Base-by-base conservation (phyloP, 2,113 vertebrate species). In the Peromyscus californicus region DNA sequence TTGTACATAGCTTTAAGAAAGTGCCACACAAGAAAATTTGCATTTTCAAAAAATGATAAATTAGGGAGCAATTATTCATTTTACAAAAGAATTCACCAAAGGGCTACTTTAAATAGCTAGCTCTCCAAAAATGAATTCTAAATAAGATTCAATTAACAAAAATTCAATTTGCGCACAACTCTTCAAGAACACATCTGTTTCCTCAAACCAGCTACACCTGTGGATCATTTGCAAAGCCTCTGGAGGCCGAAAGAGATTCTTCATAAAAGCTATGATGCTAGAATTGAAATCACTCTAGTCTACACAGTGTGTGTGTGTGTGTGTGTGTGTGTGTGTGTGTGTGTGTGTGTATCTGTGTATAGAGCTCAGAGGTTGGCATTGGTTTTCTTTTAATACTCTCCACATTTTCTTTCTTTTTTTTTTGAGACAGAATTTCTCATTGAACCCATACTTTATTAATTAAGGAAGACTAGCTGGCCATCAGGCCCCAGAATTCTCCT, bases 81-180 rank as follows among this genome's bases (percentile, higher is more conserved):
- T 96, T 63, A 96, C 78, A 94, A 96, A 97, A 96, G 21, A 96
- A 98, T 96, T 96, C 91, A 97, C 93, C 94, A 96, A 97, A 94
- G 79, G 78, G 39, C 48, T 96, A 94, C 72, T 95, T 98, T 97
- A 98, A 96, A 90, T 88, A 95, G 67, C 29, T 89, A 96, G 61
- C n/a, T 93, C 82, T 96, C 48, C 33, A 92, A 95, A 97, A 98
- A 94, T 94, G 76, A 97, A 97, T 96, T 96, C 65, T 86, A 96
- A 98, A 91, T 97, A 96, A 91, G 67, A 96, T 95, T 97, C 93
- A 96, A 91, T 98, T 97, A 96, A 95, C 87, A 95, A 96, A 96
- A 96, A 95, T 96, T 96, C 93, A 97, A 97, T 98, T 97, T 98
- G 36, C 94, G 93, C 91, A 91, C 72, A 94, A 42, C 8, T 96